Conservation (phyloP, 2,888 invertebrate species). For the Drosophila percnosoma region DNA sequence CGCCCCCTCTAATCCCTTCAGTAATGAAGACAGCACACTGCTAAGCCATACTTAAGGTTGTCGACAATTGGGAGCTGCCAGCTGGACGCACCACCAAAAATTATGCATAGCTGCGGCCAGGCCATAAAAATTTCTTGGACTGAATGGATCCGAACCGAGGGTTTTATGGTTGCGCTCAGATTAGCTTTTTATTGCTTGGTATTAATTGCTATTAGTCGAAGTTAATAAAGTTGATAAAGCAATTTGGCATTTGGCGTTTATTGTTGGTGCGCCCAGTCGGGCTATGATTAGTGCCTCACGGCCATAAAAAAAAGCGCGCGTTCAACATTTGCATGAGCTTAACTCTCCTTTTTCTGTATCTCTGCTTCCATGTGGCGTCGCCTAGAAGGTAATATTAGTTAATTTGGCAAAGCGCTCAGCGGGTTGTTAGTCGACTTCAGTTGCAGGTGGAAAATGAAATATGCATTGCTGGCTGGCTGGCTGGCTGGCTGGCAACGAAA, state of each 20-base stretch:
- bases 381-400: constrained; percentile 72
- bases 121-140: constrained; percentile 61
- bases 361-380: not conserved
- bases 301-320: constrained; percentile 60
- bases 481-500: constrained; percentile 39
- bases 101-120: constrained; percentile 61
- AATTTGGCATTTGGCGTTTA: constrained; percentile 80
- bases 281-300: constrained; percentile 68
- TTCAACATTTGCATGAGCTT: constrained; percentile 68
- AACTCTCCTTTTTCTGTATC: not conserved
- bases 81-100: constrained; percentile 38
- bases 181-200: constrained; percentile 79
- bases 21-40: constrained; percentile 77
- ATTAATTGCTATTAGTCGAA: constrained; percentile 82
- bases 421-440: constrained; percentile 26
- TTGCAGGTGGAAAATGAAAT: constrained; percentile 68
- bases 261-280: constrained; percentile 49
- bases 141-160: constrained; percentile 53
- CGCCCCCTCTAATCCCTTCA: constrained; percentile 46
- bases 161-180: constrained; percentile 73
- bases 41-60: constrained; percentile 81
- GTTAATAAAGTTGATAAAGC: constrained; percentile 82
- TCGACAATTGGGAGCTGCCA: constrained; percentile 70
- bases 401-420: constrained; percentile 71
- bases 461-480: constrained; percentile 65